phyloP scores from a whole-genome alignment of 2,888 invertebrate species.

The Ophraella communa region DNA sequence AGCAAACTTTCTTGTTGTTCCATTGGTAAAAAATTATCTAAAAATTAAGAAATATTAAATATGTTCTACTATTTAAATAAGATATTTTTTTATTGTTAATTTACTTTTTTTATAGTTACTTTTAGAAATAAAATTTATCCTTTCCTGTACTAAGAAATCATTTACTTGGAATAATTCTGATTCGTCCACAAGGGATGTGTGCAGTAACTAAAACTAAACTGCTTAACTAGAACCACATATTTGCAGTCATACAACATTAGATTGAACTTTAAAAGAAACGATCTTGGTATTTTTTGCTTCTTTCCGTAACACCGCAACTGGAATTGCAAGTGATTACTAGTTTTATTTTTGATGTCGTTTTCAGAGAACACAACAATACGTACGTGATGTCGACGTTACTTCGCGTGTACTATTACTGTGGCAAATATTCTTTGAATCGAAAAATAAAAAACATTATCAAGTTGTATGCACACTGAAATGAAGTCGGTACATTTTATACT shows the following conservation, averaged over 20 bases:
- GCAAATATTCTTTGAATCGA: conserved; percentile 22
- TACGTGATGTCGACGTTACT: background rate
- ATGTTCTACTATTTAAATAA: too few species aligned
- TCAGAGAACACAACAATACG: background rate
- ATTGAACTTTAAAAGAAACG: background rate
- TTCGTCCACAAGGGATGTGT: background rate
- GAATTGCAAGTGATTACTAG: background rate
- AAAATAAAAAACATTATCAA: conserved; percentile 32
- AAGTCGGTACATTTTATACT: conserved; percentile 32
- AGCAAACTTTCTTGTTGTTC: too few species aligned
- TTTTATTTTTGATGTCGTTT: background rate
- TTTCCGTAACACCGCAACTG: conserved; percentile 1
- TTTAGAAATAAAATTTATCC: too few species aligned
- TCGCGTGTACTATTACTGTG: background rate
- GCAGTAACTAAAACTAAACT: too few species aligned
- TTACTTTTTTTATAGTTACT: too few species aligned
- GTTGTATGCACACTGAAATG: conserved; percentile 31
- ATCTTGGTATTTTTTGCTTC: background rate
- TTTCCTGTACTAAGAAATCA: background rate
- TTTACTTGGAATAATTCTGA: too few species aligned
- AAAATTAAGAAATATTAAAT: too few species aligned
- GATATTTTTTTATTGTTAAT: too few species aligned
- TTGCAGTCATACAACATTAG: background rate
- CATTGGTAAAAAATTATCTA: too few species aligned
- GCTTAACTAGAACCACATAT: background rate